Conservation (phyloP, 2,888 invertebrate genomes). For the Rhimphoctona megacephalus region DNA sequence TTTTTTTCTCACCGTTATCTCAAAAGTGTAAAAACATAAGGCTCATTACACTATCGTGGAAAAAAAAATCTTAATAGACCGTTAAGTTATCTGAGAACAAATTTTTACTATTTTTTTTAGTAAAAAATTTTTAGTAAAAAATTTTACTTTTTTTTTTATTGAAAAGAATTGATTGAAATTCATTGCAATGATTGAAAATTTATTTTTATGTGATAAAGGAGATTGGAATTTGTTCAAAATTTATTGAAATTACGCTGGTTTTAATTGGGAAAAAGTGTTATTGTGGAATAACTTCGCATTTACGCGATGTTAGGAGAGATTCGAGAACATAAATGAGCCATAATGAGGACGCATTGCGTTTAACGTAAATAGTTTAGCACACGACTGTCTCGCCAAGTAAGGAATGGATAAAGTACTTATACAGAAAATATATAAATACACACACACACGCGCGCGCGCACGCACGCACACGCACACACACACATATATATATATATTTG, state of each 20-base stretch:
- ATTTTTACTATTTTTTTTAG: background rate
- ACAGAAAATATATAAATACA: background rate
- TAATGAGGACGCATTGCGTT: background rate
- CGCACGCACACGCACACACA: too few relatives aligned
- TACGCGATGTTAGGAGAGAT: background rate
- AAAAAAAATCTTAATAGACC: background rate
- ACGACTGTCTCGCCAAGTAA: constrained; percentile 48
- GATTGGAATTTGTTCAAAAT: background rate
- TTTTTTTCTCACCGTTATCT: constrained; percentile 11
- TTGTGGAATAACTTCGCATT: background rate
- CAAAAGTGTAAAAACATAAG: background rate
- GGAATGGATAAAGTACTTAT: constrained; percentile 31
- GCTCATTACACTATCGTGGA: background rate
- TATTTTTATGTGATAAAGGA: background rate
- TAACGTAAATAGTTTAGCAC: constrained; percentile 2
- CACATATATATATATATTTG: constrained; percentile 1
- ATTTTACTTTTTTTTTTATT: background rate
- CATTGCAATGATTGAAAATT: background rate
- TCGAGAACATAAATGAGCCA: background rate
- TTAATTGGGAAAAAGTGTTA: background rate
- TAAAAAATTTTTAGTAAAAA: background rate
- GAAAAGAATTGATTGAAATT: background rate
- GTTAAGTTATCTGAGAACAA: background rate
- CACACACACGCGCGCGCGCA: too few relatives aligned
- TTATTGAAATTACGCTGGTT: background rate